Conservation (phyloP, 2,113 vertebrate species). For the Carassius carassius region DNA sequence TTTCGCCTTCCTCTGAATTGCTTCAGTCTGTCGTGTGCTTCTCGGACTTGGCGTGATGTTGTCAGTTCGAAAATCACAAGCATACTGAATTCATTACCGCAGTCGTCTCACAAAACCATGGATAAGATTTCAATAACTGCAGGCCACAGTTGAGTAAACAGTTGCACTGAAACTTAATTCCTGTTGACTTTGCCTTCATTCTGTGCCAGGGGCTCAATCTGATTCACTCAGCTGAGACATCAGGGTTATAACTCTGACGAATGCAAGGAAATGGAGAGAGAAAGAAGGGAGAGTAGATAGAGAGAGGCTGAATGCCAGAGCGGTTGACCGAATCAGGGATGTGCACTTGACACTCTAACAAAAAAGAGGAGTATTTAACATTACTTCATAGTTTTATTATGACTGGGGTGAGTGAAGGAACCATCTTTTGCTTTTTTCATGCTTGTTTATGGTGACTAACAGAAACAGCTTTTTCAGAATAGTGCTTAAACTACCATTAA, state of each 20-base stretch:
- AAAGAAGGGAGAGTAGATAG: constrained; percentile 47
- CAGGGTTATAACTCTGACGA: constrained; percentile 94
- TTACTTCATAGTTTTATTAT: background rate
- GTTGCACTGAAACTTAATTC: constrained; percentile 99
- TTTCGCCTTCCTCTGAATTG: constrained; percentile 32
- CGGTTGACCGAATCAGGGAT: constrained; percentile 75
- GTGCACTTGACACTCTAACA: constrained; percentile 72
- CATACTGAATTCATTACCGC: constrained; percentile 98
- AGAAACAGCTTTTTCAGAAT: background rate
- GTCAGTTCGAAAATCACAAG: constrained; percentile 88
- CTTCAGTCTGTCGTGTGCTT: constrained; percentile 38
- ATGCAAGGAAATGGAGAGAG: constrained; percentile 79
- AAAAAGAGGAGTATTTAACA: background rate
- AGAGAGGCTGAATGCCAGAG: constrained; percentile 50
- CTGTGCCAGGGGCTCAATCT: constrained; percentile 94
- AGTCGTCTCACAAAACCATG: constrained; percentile 98
- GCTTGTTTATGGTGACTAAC: background rate
- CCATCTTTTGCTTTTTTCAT: background rate
- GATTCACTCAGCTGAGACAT: constrained; percentile 92
- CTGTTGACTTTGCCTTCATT: constrained; percentile 98
- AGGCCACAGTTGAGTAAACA: constrained; percentile 99
- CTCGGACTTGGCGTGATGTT: constrained; percentile 64
- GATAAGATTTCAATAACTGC: constrained; percentile 99
- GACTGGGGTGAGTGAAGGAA: background rate
- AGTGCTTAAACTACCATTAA: background rate